phyloP scores from a whole-genome alignment of 64 coral and sea anemone species.

The Actinia equina region DNA sequence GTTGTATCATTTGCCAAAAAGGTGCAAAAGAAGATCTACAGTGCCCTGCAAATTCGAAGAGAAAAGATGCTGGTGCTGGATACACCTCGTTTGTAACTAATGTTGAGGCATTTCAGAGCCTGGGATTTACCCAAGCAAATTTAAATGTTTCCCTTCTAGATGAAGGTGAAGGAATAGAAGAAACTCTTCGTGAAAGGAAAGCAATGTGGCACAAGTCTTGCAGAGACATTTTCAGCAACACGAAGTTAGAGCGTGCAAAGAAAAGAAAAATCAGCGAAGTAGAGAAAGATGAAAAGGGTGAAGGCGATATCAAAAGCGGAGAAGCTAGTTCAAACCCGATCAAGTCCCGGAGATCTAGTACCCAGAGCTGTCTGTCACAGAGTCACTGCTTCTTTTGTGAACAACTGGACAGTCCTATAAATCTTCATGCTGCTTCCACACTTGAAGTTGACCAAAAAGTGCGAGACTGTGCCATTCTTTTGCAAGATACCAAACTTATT shows the following conservation, averaged over 20 bases:
- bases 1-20: slow-evolving; percentile 52
- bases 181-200: not conserved
- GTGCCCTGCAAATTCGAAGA: slow-evolving; percentile 18
- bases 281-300: slow-evolving; percentile 25
- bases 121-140: not conserved
- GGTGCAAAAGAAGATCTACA: not conserved
- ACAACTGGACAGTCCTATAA: slow-evolving; percentile 5
- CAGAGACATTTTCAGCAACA: not conserved
- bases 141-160: not conserved
- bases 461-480: slow-evolving; percentile 8
- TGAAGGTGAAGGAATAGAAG: not conserved
- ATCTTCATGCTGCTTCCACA: slow-evolving; percentile 39
- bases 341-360: slow-evolving; percentile 24
- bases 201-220: not conserved
- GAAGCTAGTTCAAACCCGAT: not conserved
- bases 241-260: not conserved
- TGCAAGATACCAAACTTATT: slow-evolving; percentile 61
- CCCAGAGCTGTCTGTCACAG: not conserved
- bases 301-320: slow-evolving; percentile 5
- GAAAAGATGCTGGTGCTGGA: slow-evolving; percentile 26
- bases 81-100: not conserved
- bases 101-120: not conserved
- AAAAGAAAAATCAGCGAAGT: not conserved
- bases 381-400: slow-evolving; percentile 55
- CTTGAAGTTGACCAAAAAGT: slow-evolving; percentile 45